These are phyloP conservation scores for Ptychochromis oligacanthus DNA, from an alignment of 2,113 vertebrate genomes.

Conservation along the genomic window DNA sequence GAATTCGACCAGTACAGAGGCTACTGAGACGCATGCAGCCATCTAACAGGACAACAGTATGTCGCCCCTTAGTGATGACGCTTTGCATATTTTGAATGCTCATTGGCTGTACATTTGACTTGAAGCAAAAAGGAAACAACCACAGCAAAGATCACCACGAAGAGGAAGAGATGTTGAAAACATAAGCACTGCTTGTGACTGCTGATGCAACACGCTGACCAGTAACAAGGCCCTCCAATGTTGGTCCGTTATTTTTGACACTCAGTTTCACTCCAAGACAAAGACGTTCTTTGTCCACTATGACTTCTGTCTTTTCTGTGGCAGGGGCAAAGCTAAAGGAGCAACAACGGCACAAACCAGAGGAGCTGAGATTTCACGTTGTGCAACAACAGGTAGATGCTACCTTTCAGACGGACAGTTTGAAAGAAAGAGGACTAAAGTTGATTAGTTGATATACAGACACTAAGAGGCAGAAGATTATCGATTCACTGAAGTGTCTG, in stretches of 20 bases:
- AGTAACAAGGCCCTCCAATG: not conserved
- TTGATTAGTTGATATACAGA: no score
- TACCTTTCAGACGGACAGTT: not conserved
- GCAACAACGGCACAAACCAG: not conserved
- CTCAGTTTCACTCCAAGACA: not conserved
- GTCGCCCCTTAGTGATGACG: not conserved
- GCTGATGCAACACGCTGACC: not conserved
- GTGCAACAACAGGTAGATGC: not conserved
- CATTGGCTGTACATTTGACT: not conserved
- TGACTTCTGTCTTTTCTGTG: not conserved
- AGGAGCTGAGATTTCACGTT: not conserved
- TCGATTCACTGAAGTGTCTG: not conserved
- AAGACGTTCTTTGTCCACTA: not conserved
- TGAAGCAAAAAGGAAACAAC: not conserved
- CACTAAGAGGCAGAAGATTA: no score
- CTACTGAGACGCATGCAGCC: not conserved
- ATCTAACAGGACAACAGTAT: not conserved
- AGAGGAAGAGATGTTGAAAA: not conserved
- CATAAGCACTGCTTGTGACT: not conserved
- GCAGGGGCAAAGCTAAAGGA: not conserved
- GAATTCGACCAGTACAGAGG: no score
- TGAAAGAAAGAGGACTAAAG: not conserved
- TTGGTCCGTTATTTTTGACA: not conserved
- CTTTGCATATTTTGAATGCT: not conserved
- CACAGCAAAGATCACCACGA: not conserved